Base-by-base conservation (phyloP, 2,888 invertebrate species). In the Platycheirus rosarum region DNA sequence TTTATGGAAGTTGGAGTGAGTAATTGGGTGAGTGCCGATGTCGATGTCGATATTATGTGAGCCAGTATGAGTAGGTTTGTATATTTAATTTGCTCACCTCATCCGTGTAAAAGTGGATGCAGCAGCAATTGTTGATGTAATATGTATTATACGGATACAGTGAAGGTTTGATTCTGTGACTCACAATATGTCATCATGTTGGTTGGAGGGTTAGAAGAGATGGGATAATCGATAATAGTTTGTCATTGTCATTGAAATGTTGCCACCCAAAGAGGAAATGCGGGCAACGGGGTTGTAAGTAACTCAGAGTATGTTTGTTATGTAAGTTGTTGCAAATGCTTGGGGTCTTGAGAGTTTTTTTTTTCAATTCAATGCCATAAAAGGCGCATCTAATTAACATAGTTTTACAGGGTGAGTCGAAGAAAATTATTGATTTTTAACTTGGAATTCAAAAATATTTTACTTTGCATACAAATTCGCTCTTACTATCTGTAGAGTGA, bases 11-110 rank as follows among this genome's bases (percentile, higher is more conserved):
- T 66, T 35, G 65, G 16, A 29, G 42, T 82, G 82, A 77, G 82
- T 68, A 82, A 82, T 82, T 68, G 68, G 68, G 49, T 77, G 76
- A 71, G 71, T 77, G 51, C 11, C n/a, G 57, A 8, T 32, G 29
- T 32, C 4, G 1, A 32, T 32, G 8, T 23, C 3, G 2, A 23
- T 2, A 4, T 2, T 23, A 11, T 11, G 23, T 23, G 9, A 40
- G 1, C 37, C 4, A 37, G 37, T 23, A 18, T 8, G 7, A n/a
- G 3, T 57, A 5, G 42, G 29, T 57, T 53, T 51, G 63, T 26
- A 40, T 26, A 26, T 37, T n/a, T 49, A 26, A 75, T 70, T 74
- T 51, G 37, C 51, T 70, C 26, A 60, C 57, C 40, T 42, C 35
- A 44, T 13, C 23, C 16, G 40, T 49, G 49, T n/a, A 32, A n/a